Conservation (phyloP, 2,888 invertebrate genomes). For the Phyto melanocephala region DNA sequence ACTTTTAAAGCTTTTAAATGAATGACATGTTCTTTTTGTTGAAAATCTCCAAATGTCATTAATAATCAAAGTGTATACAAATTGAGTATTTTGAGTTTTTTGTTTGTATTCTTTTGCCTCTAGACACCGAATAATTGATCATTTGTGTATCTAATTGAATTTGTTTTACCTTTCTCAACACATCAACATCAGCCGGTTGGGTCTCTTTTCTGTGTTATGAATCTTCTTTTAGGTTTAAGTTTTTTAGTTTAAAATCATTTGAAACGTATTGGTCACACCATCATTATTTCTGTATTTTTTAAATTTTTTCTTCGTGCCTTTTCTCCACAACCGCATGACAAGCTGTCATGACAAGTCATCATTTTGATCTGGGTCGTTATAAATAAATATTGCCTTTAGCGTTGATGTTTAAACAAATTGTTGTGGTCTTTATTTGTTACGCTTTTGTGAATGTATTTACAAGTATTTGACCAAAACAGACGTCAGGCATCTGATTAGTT, state of each 20-base stretch:
- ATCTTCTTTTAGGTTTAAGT: background rate
- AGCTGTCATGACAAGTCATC: slow-evolving; percentile 62
- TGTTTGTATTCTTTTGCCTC: slow-evolving; percentile 19
- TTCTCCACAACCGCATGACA: slow-evolving; percentile 54
- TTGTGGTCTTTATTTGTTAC: slow-evolving; percentile 44
- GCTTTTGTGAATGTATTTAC: slow-evolving; percentile 31
- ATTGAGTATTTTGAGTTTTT: background rate
- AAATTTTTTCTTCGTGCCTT: background rate
- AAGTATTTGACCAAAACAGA: slow-evolving; percentile 48
- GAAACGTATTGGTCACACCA: slow-evolving; percentile 54
- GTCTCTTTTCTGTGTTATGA: background rate
- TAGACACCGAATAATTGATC: slow-evolving; percentile 55
- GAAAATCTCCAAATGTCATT: slow-evolving; percentile 19
- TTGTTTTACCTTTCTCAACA: slow-evolving; percentile 51
- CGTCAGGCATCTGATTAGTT: slow-evolving; percentile 53
- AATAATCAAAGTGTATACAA: slow-evolving; percentile 24
- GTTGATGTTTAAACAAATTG: slow-evolving; percentile 54
- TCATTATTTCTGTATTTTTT: slow-evolving; percentile 28
- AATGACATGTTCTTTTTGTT: slow-evolving; percentile 18
- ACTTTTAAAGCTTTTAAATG: background rate
- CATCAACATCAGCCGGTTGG: slow-evolving; percentile 18
- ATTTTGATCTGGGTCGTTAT: slow-evolving; percentile 62
- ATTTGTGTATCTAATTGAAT: slow-evolving; percentile 58
- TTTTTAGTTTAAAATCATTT: slow-evolving; percentile 36
- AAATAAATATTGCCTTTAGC: slow-evolving; percentile 52